Base-by-base conservation (phyloP, 2,888 invertebrate species). In the Podabrus alpinus region DNA sequence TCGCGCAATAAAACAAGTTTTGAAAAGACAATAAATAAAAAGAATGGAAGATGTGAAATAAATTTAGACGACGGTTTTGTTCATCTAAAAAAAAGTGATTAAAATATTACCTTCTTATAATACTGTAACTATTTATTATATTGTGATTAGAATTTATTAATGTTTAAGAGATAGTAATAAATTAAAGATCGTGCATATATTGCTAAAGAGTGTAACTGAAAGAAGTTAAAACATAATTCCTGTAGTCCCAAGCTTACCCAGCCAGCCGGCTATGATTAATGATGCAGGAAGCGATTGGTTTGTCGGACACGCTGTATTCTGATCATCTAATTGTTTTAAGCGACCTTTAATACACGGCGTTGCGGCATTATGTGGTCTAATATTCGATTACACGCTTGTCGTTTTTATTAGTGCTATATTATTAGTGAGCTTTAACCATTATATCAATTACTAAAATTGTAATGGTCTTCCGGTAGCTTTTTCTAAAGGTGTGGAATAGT, bases 271-370 rank as follows among this genome's bases (percentile, higher is more conserved):
- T 77, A 83, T 84, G 85, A 85, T 85, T 84, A 83, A 85, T 85
- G 84, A 83, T 83, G 81, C 84, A 85, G 84, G 85, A 85, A 85
- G 83, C 84, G 82, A 83, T 83, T 82, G 83, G 83, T 82, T 84
- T 84, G 83, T 84, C 83, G 81, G 83, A 83, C 84, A 82, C 81
- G 80, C 80, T 81, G 82, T 79, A 80, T 82, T 82, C 81, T 82
- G 81, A 78, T 80, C 82, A 77, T 82, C 82, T 84, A 84, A 84
- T 84, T 84, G 84, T 84, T 84, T 83, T 83, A 79, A 80, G 75
- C 77, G 75, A 75, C 72, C 76, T 76, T 68, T 74, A 74, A 73
- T 74, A 73, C 71, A 76, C 76, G 73, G 74, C 78, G 71, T 78
- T 66, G 71, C 75, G 67, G 68, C 77, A 71, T 80, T 79, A 79